Percentiles rank a stretch among this genome's conserved stretches.
Conservation (phyloP, 1,140 invertebrate species). For the Hycleus cichorii region DNA sequence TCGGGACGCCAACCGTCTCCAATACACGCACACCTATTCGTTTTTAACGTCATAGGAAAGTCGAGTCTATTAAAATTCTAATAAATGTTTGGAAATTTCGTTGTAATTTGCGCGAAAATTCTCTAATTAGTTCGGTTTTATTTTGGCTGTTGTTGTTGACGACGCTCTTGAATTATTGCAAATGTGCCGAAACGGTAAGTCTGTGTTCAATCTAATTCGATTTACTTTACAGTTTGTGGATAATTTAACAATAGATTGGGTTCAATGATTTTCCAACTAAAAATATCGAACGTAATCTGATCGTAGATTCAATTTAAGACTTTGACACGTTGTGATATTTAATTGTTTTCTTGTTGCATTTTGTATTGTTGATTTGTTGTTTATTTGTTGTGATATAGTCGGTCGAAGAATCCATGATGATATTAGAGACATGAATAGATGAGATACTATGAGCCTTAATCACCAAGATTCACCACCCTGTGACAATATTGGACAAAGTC, state of each 20-base stretch:
- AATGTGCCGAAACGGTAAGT: constrained; percentile 5
- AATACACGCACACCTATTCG: constrained; percentile 4
- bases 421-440: background rate
- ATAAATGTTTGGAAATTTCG: constrained; percentile 5
- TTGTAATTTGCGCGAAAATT: no score
- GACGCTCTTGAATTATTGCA: background rate
- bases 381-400: constrained; percentile 2
- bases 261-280: background rate
- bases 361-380: background rate
- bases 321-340: no score
- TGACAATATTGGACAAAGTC: constrained; percentile 30
- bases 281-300: constrained; percentile 1
- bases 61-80: constrained; percentile 18
- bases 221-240: background rate
- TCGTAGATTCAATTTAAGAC: background rate
- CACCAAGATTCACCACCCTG: constrained; percentile 19
- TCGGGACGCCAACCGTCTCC: constrained; percentile 18
- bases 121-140: no score
- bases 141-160: no score
- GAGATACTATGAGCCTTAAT: constrained; percentile 30
- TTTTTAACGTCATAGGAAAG: constrained; percentile 20
- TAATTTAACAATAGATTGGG: constrained; percentile 6
- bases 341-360: background rate
- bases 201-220: constrained; percentile 12
- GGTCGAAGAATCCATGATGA: background rate